Evolutionary conservation across 2,888 invertebrate genomes (phyloP).

Genomic region (Macaria notata): DNA sequence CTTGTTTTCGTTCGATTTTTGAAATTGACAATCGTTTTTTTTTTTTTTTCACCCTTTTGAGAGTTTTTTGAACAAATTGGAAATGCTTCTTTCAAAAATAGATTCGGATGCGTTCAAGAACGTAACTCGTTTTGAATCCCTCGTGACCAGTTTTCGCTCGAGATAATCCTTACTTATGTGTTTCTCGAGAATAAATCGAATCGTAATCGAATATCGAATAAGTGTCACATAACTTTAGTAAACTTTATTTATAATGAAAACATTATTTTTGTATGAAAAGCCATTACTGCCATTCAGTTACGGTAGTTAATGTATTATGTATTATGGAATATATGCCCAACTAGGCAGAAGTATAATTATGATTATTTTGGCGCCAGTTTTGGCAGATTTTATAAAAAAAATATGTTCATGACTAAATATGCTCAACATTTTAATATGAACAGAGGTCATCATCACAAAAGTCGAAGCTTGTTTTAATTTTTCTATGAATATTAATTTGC

Average conservation of each 20-base stretch:
- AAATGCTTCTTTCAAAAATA: slow-evolving; percentile 19
- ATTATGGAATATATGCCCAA: too few species aligned
- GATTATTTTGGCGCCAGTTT: too few species aligned
- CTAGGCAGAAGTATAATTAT: too few species aligned
- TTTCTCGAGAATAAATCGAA: slow-evolving; percentile 39
- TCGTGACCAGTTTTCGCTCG: slow-evolving; percentile 21
- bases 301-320: too few species aligned
- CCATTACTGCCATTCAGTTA: too few species aligned
- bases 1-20: slow-evolving; percentile 30
- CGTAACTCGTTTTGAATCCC: slow-evolving; percentile 28
- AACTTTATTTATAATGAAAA: slow-evolving; percentile 8
- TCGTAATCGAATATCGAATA: slow-evolving; percentile 22
- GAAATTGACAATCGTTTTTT: slow-evolving; percentile 14
- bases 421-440: slow-evolving; percentile 22
- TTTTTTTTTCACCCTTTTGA: slow-evolving; percentile 17
- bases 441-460: slow-evolving; percentile 28
- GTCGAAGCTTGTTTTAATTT: slow-evolving; percentile 34
- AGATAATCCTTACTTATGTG: slow-evolving; percentile 41
- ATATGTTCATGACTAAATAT: too few species aligned
- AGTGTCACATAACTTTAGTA: slow-evolving; percentile 6
- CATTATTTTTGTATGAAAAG: neutral
- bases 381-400: too few species aligned
- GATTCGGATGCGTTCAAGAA: slow-evolving; percentile 19
- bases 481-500: slow-evolving; percentile 49
- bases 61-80: slow-evolving; percentile 18